phyloP scores from a whole-genome alignment of 2,113 vertebrate species.

The Nestor notabilis region DNA sequence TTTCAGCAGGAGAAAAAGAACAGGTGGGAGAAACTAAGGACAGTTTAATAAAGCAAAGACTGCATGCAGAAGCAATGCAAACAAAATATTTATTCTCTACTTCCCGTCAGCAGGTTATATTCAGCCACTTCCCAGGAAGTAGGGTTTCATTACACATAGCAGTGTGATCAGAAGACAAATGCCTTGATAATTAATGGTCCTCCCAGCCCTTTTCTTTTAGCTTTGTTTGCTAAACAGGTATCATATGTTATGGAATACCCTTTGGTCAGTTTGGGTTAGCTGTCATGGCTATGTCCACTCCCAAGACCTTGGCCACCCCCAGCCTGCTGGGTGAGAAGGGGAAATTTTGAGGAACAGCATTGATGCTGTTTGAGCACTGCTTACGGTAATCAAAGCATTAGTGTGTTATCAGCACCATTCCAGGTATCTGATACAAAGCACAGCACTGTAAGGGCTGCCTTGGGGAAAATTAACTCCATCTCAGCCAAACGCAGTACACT shows the following conservation, averaged over 20 bases:
- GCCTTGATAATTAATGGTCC: not conserved
- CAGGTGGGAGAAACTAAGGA: not conserved
- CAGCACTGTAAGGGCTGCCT: not conserved
- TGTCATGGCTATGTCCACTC: not conserved
- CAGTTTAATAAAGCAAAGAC: not conserved
- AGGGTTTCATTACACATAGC: not conserved
- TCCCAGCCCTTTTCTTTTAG: not conserved
- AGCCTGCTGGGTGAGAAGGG: not conserved
- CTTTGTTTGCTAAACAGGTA: not conserved
- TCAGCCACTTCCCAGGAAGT: not conserved
- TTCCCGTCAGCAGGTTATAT: not conserved
- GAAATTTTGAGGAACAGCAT: not conserved
- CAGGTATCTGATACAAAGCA: not conserved
- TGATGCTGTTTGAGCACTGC: not conserved
- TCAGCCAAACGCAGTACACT: not conserved
- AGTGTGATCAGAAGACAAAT: not conserved
- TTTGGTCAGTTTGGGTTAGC: not conserved
- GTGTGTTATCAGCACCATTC: not conserved
- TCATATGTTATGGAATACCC: not conserved
- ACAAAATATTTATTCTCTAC: not conserved
- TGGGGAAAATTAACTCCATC: not conserved
- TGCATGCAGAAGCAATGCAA: not conserved
- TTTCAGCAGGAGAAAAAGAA: not conserved
- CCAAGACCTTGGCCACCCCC: not conserved
- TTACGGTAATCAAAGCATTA: not conserved